Percentiles rank a stretch among this genome's conserved stretches.
phyloP scores from a whole-genome alignment of 2,888 invertebrate species.

The Ophonus ardosiacus region DNA sequence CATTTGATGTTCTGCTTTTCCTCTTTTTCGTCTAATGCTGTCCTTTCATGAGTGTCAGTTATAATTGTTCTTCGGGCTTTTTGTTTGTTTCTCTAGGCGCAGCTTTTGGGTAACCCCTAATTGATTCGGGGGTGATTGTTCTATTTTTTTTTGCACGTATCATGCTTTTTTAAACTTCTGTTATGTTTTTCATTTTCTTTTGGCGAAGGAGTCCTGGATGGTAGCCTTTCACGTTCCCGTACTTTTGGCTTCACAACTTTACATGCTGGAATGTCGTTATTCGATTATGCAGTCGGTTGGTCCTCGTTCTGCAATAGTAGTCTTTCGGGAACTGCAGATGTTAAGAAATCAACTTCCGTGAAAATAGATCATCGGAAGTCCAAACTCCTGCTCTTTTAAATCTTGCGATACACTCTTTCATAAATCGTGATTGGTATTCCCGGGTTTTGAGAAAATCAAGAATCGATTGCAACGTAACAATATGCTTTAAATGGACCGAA shows the following conservation, averaged over 20 bases:
- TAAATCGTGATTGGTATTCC: conserved; percentile 73
- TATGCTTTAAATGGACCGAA: conserved; percentile 69
- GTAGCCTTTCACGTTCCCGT: background rate
- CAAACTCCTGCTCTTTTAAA: conserved; percentile 57
- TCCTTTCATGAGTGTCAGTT: conserved; percentile 47
- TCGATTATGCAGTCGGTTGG: background rate
- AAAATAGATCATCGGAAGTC: conserved; percentile 66
- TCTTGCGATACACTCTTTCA: conserved; percentile 69
- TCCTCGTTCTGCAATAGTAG: too few species aligned
- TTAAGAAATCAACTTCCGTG: conserved; percentile 65
- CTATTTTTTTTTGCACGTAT: background rate
- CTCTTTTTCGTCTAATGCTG: conserved; percentile 42
- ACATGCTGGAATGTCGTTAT: background rate
- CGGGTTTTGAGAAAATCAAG: conserved; percentile 72
- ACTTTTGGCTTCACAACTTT: background rate
- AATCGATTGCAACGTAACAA: conserved; percentile 70
- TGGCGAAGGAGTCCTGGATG: background rate
- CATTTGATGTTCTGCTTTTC: background rate
- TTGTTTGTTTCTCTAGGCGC: conserved; percentile 26
- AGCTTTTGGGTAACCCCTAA: conserved; percentile 50
- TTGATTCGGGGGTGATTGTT: conserved; percentile 14
- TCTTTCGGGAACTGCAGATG: conserved; percentile 61
- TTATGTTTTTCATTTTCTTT: background rate
- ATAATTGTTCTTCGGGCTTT: conserved; percentile 15
- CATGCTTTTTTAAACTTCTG: background rate